These are phyloP conservation scores for Cavia porcellus DNA, from an alignment of 2,113 vertebrate species.

Conservation along the genomic window DNA sequence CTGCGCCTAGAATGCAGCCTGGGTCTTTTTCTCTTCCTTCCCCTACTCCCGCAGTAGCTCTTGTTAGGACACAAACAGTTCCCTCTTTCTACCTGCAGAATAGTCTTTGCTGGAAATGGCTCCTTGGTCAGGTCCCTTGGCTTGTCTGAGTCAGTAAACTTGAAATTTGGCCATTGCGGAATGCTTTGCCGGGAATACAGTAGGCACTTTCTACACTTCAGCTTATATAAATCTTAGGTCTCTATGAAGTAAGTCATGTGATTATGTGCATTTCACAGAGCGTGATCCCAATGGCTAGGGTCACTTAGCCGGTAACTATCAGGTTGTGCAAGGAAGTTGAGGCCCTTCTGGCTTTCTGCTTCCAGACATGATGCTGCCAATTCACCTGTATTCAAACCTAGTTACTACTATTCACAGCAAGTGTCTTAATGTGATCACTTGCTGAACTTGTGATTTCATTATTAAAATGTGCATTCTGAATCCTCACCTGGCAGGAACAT, in stretches of 20 bases:
- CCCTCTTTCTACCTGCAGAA: not conserved
- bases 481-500: not conserved
- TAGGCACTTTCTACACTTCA: not conserved
- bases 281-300: not conserved
- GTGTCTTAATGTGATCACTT: not conserved
- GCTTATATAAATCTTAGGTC: not conserved
- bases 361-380: not conserved
- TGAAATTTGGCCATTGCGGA: not conserved
- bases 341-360: not conserved
- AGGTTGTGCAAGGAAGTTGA: not conserved
- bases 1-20: not conserved
- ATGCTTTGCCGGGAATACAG: not conserved
- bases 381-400: not conserved
- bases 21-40: not conserved
- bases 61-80: not conserved
- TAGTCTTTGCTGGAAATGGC: not conserved
- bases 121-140: not conserved
- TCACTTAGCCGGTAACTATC: not conserved
- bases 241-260: not conserved
- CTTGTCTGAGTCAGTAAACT: not conserved
- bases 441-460: slow-evolving; percentile 1
- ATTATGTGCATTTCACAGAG: not conserved
- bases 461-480: slow-evolving; percentile 12
- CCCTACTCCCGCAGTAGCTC: fast-evolving
- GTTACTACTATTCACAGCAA: not conserved